Conservation (phyloP, 2,113 vertebrate genomes). For the Lamprologus tigripictilis region DNA sequence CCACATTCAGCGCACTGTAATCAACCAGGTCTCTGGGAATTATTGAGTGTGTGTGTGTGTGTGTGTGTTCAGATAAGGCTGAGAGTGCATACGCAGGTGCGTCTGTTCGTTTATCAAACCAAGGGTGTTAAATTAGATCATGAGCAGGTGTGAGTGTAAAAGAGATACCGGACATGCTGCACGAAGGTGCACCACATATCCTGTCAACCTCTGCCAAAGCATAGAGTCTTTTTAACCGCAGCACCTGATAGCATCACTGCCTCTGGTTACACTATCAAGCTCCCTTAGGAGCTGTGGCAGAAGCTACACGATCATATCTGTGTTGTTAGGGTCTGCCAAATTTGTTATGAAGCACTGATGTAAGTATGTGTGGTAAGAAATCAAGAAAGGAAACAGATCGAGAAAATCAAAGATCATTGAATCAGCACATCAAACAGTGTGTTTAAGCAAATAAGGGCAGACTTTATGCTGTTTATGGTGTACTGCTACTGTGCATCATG, state of each 20-base stretch:
- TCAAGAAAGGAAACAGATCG: background rate
- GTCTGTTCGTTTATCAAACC: background rate
- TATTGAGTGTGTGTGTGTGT: background rate
- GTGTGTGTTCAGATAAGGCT: background rate
- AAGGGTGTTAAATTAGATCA: background rate
- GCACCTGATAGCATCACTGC: slow-evolving; percentile 29
- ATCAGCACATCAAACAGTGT: background rate
- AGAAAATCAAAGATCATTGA: background rate
- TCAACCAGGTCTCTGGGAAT: slow-evolving; percentile 39
- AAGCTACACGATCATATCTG: slow-evolving; percentile 19
- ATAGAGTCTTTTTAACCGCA: background rate
- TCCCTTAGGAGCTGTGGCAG: background rate
- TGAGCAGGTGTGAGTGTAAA: slow-evolving; percentile 19
- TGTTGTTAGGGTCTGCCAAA: background rate
- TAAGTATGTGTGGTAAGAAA: background rate
- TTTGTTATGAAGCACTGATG: background rate
- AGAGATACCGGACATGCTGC: background rate
- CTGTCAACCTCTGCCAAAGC: slow-evolving; percentile 34
- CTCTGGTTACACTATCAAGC: slow-evolving; percentile 18
- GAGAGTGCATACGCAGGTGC: background rate
- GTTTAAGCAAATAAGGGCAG: background rate
- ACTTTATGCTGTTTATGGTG: background rate
- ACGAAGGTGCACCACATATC: background rate
- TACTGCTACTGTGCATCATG: background rate
- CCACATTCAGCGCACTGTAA: slow-evolving; percentile 52